Evolutionary conservation across 1,140 invertebrate genomes (phyloP).

Genomic region (Meloidogyne chitwoodi): DNA sequence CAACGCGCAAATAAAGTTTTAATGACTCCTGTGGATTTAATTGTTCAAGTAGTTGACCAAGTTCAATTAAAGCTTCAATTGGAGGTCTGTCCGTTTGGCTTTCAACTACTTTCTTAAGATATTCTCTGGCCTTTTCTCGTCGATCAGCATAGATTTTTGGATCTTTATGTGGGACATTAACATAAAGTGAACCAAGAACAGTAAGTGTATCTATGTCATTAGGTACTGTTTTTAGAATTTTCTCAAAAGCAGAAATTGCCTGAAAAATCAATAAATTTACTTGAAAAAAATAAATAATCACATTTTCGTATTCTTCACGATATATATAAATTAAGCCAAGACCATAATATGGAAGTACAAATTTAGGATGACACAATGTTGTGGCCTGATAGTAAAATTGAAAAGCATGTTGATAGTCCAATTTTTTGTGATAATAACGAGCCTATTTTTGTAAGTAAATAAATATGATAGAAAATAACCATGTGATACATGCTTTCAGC

Average conservation of each 20-base stretch:
- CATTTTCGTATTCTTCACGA: slow-evolving; percentile 91
- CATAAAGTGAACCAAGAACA: slow-evolving; percentile 92
- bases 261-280: slow-evolving; percentile 60
- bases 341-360: slow-evolving; percentile 94
- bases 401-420: slow-evolving; percentile 62
- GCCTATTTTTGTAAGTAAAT: slow-evolving; percentile 63
- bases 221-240: slow-evolving; percentile 91
- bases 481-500: slow-evolving; percentile 98
- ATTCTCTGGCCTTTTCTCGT: slow-evolving; percentile 70
- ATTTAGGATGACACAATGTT: slow-evolving; percentile 87
- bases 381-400: slow-evolving; percentile 99
- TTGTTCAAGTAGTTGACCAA: slow-evolving; percentile 81
- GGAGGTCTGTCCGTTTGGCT: slow-evolving; percentile 83
- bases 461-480: not conserved
- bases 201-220: slow-evolving; percentile 99
- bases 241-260: slow-evolving; percentile 97
- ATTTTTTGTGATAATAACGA: slow-evolving; percentile 74
- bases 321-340: slow-evolving; percentile 99
- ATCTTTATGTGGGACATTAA: slow-evolving; percentile 68
- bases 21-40: slow-evolving; percentile 66
- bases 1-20: slow-evolving; percentile 86
- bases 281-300: slow-evolving; percentile 61
- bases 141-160: slow-evolving; percentile 65
- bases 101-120: slow-evolving; percentile 75
- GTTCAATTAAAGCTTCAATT: slow-evolving; percentile 96